phyloP scores from a whole-genome alignment of 1,140 invertebrate species.

The Helicorthomorpha holstii region DNA sequence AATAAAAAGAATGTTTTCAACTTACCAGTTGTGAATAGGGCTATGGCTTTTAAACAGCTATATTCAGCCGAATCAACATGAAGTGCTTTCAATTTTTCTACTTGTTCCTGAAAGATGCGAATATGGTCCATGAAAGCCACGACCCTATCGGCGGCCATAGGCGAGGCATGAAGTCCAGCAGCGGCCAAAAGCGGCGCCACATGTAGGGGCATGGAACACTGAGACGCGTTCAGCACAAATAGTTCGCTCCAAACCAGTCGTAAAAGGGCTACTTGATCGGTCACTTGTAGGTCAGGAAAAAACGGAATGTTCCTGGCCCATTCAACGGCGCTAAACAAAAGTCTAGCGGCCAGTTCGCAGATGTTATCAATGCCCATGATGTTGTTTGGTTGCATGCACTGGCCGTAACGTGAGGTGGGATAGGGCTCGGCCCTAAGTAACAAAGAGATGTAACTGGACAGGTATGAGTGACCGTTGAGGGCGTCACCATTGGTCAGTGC shows the following conservation, averaged over 20 bases:
- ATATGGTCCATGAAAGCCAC: slow-evolving; percentile 99
- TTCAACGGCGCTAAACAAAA: slow-evolving; percentile 91
- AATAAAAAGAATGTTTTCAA: too few species aligned
- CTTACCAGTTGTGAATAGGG: slow-evolving; percentile 97
- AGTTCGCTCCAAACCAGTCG: slow-evolving; percentile 93
- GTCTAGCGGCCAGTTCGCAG: slow-evolving; percentile 84
- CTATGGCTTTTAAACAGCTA: slow-evolving; percentile 96
- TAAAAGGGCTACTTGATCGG: slow-evolving; percentile 77
- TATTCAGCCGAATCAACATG: slow-evolving; percentile 97
- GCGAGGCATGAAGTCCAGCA: slow-evolving; percentile 80
- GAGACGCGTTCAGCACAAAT: slow-evolving; percentile 93
- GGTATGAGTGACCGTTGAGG: slow-evolving; percentile 42
- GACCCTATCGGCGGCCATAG: slow-evolving; percentile 91
- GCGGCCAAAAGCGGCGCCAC: slow-evolving; percentile 86
- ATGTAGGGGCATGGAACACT: slow-evolving; percentile 94
- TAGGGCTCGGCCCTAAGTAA: slow-evolving; percentile 89
- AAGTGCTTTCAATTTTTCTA: slow-evolving; percentile 92
- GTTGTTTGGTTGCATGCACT: slow-evolving; percentile 84
- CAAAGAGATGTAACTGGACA: slow-evolving; percentile 88
- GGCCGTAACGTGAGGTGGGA: slow-evolving; percentile 81
- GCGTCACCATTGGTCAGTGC: slow-evolving; percentile 62
- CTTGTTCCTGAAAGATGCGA: slow-evolving; percentile 92
- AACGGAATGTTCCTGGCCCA: slow-evolving; percentile 97
- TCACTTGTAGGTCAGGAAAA: slow-evolving; percentile 81
- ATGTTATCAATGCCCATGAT: slow-evolving; percentile 96